Evolutionary conservation across 2,113 vertebrate species (phyloP), one percentile per base, ranked within the genome.

Genomic region (Eulemur macaco): DNA sequence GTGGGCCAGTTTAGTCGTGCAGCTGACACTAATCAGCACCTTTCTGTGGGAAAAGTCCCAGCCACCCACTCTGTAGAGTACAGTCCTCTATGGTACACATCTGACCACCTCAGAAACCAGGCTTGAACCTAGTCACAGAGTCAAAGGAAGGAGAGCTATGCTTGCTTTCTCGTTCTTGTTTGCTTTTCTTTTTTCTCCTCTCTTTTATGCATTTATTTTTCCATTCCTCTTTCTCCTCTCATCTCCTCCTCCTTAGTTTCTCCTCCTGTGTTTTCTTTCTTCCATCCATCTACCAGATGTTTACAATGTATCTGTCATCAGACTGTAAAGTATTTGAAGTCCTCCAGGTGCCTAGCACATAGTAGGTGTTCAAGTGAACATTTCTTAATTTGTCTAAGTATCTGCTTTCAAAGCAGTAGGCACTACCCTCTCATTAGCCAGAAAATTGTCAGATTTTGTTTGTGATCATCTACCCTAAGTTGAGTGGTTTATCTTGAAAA

Each of bases 31-130:
- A 83, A 9, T 25, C 29, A 50, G 95, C n/a, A 39, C 25, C 80
- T 68, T 73, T 73, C 34, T 54, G 39, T 29, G 54, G 69, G n/a
- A 37, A 14, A 2, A 54, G 5, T 6, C 54, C 31, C 31, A 18
- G 20, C 37, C 9, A 6, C 3, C 25, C 9, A 11, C 18, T 56
- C 31, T 34, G 1, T 2, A 45, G 73, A 34, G 1, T 15, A 8
- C 5, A 45, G 21, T 64, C 54, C 18, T 81, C 23, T 52, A 9
- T 2, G 23, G 17, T 54, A 54, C 39, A 58, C 31, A 17, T 21
- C 9, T 27, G 56, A n/a, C 45, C 8, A 3, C 29, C 54, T 20
- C 27, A 15, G 21, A 58, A 8, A 45, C 31, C 29, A 47, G 92
- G 25, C 34, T 74, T 42, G 81, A 54, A 17, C 11, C 17, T 18